Base-by-base conservation (phyloP, 2,888 invertebrate genomes). In the Allygus modestus region DNA sequence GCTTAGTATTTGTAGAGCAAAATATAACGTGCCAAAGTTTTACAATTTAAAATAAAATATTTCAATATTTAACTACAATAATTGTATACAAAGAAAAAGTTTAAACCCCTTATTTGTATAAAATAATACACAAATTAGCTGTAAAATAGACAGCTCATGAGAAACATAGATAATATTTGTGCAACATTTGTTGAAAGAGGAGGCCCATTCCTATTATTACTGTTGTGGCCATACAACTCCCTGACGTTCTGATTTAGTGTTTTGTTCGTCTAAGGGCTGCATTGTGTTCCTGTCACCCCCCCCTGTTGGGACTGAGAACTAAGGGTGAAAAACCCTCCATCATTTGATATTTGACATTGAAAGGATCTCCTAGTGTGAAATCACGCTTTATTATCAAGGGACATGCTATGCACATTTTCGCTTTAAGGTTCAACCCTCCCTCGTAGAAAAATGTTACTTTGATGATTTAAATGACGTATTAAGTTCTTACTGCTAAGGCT, bases 281-380 rank as follows among this genome's bases (percentile, higher is more conserved):
- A 65, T 65, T 65, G 65, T 65, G 65, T 31, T 28, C 31, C 4
- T 28, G 65, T 65, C 65, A 65, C 65, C 65, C 65, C 46, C 46
- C 46, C 12, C 12, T 17, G 20, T 23, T 4, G 20, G 20, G 23
- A 4, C 2, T 5, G 1, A 12, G 28, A 15, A 9, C 31, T 28
- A 65, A 31, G 65, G 65, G 28, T 12, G 31, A 65, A 65, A 65
- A 65, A 26, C 65, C 65, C 65, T 65, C 65, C 31, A 65, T 65
- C 65, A 65, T 65, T 65, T 31, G 65, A 65, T 65, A 65, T 65
- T 65, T 65, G 65, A 65, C 65, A 65, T 65, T 65, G 65, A 65
- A 65, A 65, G 65, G 65, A 31, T 65, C 58, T 58, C 28, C 28
- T 12, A 65, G 65, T 65, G 65, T 28, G 65, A 65, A 65, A 31